Percentiles rank a stretch among this genome's conserved stretches.
Evolutionary conservation across 2,113 vertebrate species (phyloP).

Genomic region (Scytalopus superciliaris): DNA sequence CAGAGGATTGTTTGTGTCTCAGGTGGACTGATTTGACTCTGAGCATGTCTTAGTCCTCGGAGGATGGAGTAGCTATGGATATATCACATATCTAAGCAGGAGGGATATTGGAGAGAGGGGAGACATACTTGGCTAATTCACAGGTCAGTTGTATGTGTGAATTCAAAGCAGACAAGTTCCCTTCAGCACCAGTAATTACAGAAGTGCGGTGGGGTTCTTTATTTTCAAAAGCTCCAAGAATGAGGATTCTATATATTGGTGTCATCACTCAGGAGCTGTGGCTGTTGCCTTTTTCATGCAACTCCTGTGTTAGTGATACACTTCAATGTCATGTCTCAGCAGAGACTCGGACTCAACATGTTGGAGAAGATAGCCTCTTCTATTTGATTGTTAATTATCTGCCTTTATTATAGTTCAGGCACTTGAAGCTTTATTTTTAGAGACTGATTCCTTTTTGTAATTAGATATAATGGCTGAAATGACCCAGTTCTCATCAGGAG

Average conservation of each 20-base stretch:
- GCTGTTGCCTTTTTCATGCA: background rate
- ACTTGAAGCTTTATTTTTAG: conserved; percentile 40
- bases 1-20: background rate
- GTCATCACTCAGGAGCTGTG: background rate
- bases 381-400: conserved; percentile 28
- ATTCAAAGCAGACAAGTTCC: background rate
- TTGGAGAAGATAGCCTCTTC: background rate
- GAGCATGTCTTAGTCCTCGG: background rate
- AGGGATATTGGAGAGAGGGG: background rate
- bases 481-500: conserved; percentile 19
- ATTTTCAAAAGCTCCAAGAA: background rate
- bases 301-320: accelerated
- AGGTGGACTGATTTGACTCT: background rate
- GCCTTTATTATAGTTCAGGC: conserved; percentile 23
- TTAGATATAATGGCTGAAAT: conserved; percentile 33
- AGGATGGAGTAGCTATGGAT: background rate
- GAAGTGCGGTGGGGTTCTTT: background rate
- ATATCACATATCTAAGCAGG: background rate
- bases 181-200: background rate
- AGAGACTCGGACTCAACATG: accelerated
- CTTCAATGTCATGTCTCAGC: background rate
- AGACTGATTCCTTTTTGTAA: conserved; percentile 33
- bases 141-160: background rate
- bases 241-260: background rate
- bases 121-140: accelerated